phyloP scores from a whole-genome alignment of 2,888 invertebrate genomes.

The Coelinius sp. region DNA sequence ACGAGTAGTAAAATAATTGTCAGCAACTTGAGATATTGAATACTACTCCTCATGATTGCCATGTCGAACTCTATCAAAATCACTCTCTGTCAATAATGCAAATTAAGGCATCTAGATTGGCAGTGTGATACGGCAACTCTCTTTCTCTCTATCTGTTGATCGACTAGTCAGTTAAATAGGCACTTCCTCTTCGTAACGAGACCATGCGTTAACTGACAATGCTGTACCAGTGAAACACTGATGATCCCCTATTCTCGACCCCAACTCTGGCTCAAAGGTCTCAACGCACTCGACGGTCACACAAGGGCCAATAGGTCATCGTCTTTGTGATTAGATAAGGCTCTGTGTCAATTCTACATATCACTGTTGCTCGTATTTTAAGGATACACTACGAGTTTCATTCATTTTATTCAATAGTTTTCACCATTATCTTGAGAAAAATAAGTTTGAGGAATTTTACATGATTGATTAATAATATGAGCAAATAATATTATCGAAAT shows the following conservation, averaged over 20 bases:
- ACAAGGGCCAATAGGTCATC: slow-evolving; percentile 54
- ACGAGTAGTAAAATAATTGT: slow-evolving; percentile 7
- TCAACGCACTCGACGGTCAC: slow-evolving; percentile 25
- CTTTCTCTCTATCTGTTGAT: slow-evolving; percentile 33
- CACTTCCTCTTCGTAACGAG: slow-evolving; percentile 62
- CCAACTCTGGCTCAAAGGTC: slow-evolving; percentile 38
- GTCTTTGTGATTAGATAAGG: slow-evolving; percentile 57
- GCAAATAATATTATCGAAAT: neutral
- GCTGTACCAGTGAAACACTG: slow-evolving; percentile 47
- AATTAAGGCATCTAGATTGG: slow-evolving; percentile 42
- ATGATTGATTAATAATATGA: no score
- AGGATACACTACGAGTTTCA: neutral
- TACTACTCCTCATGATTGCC: neutral
- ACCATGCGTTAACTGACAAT: slow-evolving; percentile 52
- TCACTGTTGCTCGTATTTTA: neutral
- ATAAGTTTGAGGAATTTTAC: neutral
- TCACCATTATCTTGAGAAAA: neutral
- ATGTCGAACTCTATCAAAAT: slow-evolving; percentile 32
- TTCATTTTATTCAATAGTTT: neutral
- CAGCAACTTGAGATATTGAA: neutral
- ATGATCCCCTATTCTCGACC: slow-evolving; percentile 55
- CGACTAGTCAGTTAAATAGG: slow-evolving; percentile 60
- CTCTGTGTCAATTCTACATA: slow-evolving; percentile 18
- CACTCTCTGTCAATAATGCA: slow-evolving; percentile 50
- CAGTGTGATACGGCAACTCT: slow-evolving; percentile 31